Evolutionary conservation across 2,888 invertebrate species (phyloP).

Genomic region (Anaspis maculata): DNA sequence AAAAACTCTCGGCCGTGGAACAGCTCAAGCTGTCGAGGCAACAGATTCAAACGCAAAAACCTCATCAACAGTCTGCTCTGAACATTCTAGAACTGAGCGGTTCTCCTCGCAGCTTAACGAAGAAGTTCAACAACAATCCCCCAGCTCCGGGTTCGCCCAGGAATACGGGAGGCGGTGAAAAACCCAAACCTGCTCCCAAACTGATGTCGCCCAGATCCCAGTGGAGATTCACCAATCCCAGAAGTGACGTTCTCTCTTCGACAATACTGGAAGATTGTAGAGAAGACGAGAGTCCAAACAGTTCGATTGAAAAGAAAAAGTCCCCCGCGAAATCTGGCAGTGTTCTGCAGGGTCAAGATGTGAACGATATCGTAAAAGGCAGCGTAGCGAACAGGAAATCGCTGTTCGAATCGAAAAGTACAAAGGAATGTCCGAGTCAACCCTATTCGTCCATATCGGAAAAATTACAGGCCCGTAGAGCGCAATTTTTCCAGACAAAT

Average conservation of each 20-base stretch:
- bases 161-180: slow-evolving; percentile 29
- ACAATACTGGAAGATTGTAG: slow-evolving; percentile 81
- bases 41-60: slow-evolving; percentile 34
- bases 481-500: slow-evolving; percentile 46
- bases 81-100: slow-evolving; percentile 63
- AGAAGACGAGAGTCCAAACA: slow-evolving; percentile 63
- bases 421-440: slow-evolving; percentile 12
- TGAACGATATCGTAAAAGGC: no score
- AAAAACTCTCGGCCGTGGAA: slow-evolving; percentile 70
- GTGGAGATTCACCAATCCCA: slow-evolving; percentile 65
- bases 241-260: slow-evolving; percentile 77
- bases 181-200: slow-evolving; percentile 43
- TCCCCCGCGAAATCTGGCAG: slow-evolving; percentile 5
- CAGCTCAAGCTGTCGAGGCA: slow-evolving; percentile 62
- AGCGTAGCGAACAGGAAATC: neutral
- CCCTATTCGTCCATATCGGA: slow-evolving; percentile 40
- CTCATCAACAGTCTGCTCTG: slow-evolving; percentile 35
- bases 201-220: slow-evolving; percentile 61
- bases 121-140: slow-evolving; percentile 48
- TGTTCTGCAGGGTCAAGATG: no score
- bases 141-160: slow-evolving; percentile 51
- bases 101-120: slow-evolving; percentile 61
- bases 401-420: no score
- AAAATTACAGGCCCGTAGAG: slow-evolving; percentile 53
- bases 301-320: slow-evolving; percentile 50